These are phyloP conservation scores for Lepidurus packardi DNA, from an alignment of 1,140 invertebrate species.

Conservation along the genomic window DNA sequence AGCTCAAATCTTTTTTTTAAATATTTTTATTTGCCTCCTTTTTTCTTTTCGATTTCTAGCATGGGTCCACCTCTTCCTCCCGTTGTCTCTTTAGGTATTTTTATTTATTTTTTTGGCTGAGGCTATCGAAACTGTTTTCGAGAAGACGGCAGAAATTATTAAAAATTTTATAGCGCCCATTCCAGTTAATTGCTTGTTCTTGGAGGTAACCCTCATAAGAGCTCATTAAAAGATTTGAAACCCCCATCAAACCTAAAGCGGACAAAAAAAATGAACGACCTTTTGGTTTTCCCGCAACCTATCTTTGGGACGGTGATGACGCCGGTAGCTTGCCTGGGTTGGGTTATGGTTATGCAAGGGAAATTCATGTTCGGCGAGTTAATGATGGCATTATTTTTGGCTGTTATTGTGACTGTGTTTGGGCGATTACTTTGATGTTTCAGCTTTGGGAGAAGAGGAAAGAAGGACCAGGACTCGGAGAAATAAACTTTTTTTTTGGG, in stretches of 20 bases:
- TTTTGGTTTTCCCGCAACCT: background rate
- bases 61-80: background rate
- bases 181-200: constrained; percentile 5
- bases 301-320: constrained; percentile 23
- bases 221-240: constrained; percentile 25
- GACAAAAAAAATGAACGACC: constrained; percentile 13
- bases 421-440: background rate
- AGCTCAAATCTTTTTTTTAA: constrained; percentile 10
- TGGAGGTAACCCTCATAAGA: background rate
- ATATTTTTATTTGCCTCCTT: background rate
- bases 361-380: constrained; percentile 21
- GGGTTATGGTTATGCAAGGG: constrained; percentile 1
- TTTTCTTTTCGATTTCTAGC: background rate
- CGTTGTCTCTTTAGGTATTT: background rate
- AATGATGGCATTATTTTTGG: constrained; percentile 20
- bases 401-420: background rate
- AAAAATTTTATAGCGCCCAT: background rate
- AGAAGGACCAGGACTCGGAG: background rate
- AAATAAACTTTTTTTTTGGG: background rate
- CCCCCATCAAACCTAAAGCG: background rate
- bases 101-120: constrained; percentile 25
- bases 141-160: background rate
- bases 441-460: background rate
- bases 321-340: constrained; percentile 21
- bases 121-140: constrained; percentile 18